Evolutionary conservation across 1,140 invertebrate species (phyloP), one percentile per base, ranked within the genome.

Genomic region (Drosophila pandora): DNA sequence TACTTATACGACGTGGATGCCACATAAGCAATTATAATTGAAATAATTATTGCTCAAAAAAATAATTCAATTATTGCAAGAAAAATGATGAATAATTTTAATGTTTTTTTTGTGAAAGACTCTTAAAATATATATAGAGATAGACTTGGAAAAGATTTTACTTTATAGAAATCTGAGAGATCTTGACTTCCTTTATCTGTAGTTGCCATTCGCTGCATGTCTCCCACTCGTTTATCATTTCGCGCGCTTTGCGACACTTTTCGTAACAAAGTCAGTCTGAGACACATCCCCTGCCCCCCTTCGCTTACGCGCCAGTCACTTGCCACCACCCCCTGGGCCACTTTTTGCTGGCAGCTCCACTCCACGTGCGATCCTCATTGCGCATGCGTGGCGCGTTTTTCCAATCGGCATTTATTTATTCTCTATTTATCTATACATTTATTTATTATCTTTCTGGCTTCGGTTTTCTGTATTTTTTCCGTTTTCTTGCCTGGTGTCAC

Each of bases 331-430:
- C 48, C 28, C 28, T 21, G n/a, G 32, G 9, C 21, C 39, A 7
- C 32, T 25, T 17, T 13, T 25, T 41, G 0, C 13, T 28, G 17
- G n/a, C 48, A 12, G 17, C 65, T 23, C 47, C 8, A 28, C 63
- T 79, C 64, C 74, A 69, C 79, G 58, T 69, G 75, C 67, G 69
- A 43, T 41, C 55, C 76, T 79, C 79, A 79, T 88, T 88, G 71
- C 47, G 54, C 72, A 88, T 88, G 83, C 83, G 79, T 77, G 58
- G 8, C 39, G 76, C 83, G 83, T 88, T 61, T 62, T 74, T 57
- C 61, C 83, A 83, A 88, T 88, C 79, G 83, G 37, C 84, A 79
- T 83, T 88, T 88, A 88, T 88, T 88, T 88, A 88, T 88, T 87
- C 83, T 70, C 76, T 70, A 88, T 88, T 88, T 88, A 88, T 89